These are phyloP conservation scores for Tromatobia lineatoria DNA, from an alignment of 2,888 invertebrate genomes.

Conservation along the genomic window DNA sequence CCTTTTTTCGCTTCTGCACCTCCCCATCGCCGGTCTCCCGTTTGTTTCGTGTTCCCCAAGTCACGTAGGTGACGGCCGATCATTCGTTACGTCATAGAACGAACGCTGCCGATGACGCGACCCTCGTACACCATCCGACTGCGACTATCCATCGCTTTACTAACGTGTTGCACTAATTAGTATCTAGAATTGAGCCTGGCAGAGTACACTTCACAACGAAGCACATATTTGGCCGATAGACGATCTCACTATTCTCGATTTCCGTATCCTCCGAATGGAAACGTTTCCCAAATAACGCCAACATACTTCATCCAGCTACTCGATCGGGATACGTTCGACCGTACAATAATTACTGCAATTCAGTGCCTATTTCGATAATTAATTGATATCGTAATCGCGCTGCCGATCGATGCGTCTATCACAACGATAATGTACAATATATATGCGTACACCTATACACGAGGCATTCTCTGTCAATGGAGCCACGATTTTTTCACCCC, in stretches of 20 bases:
- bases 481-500: too few relatives aligned
- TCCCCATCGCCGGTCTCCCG: not conserved
- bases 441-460: not conserved
- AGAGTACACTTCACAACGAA: constrained; percentile 32
- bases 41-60: constrained; percentile 23
- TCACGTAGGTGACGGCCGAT: constrained; percentile 34
- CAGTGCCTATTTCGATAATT: constrained; percentile 76
- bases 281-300: constrained; percentile 32
- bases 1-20: constrained; percentile 27
- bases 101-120: constrained; percentile 19
- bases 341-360: constrained; percentile 76
- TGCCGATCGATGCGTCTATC: not conserved
- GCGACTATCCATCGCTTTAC: constrained; percentile 36
- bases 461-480: too few relatives aligned
- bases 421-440: not conserved
- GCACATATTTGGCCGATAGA: constrained; percentile 52
- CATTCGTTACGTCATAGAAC: constrained; percentile 48
- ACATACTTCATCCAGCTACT: constrained; percentile 8
- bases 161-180: constrained; percentile 64
- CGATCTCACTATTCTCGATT: constrained; percentile 28
- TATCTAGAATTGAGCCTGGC: constrained; percentile 49
- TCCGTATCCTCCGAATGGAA: not conserved
- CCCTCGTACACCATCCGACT: not conserved
- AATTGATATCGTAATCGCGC: constrained; percentile 72
- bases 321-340: constrained; percentile 70